Evolutionary conservation across 2,888 invertebrate genomes (phyloP), one percentile per base, ranked within the genome.

Genomic region (Troides helena): DNA sequence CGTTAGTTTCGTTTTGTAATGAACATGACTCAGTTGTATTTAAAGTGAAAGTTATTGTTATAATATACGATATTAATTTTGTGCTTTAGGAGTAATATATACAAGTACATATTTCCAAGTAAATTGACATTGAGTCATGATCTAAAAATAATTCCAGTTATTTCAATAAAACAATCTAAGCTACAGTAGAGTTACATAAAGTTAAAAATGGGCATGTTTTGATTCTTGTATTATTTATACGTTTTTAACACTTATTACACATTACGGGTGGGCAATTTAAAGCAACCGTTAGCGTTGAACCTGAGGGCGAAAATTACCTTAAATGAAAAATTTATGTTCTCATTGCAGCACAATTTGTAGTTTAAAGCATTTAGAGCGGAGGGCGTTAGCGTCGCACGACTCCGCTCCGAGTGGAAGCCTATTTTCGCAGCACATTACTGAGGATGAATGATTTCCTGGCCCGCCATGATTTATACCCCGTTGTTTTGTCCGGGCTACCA

Each of bases 381-480:
- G 85, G 86, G 86, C 85, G 86, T 83, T 81, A 80, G 82, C 81
- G 81, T 80, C 81, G 82, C 81, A 74, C 76, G 74, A 73, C 71
- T 79, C 77, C 80, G 84, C 81, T 78, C 80, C 81, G 80, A 85
- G 82, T 88, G 83, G 89, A 90, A 92, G 90, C 88, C 87, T 89
- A 90, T 92, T 91, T 91, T 91, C 89, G 90, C 92, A 88, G 90
- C 88, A 90, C 90, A 91, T 91, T 92, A 92, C 85, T 73, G 87
- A 90, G 90, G 87, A 91, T 91, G 90, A 88, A 92, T 89, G 91
- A 90, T 92, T 92, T 92, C 92, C 92, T 90, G 90, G 85, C 79
- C 82, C 76, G 83, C 83, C 85, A 87, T 92, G 92, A 92, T 90
- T 92, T 89, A 91, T 90, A 81, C 77, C 77, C 79, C 82, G 81